A percentile compares a stretch with the other conserved stretches of the same genome.
These are phyloP conservation scores for Pyrgilauda ruficollis DNA, from an alignment of 2,113 vertebrate genomes.

Conservation along the genomic window DNA sequence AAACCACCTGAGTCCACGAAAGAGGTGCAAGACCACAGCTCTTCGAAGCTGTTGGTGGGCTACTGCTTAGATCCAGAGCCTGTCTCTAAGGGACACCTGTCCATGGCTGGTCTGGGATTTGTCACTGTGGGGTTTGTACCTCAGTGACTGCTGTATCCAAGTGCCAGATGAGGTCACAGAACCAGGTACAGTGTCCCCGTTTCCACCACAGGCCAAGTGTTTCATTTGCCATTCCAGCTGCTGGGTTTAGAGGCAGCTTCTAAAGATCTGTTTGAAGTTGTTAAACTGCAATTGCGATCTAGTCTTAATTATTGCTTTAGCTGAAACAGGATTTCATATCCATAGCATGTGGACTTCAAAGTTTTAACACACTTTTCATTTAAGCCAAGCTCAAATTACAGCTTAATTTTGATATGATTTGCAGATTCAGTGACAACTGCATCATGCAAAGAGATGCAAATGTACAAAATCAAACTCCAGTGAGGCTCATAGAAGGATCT, in stretches of 20 bases:
- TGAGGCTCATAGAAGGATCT: neutral
- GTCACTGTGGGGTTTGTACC: neutral
- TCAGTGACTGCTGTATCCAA: neutral
- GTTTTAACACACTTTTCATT: neutral
- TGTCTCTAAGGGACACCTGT: neutral
- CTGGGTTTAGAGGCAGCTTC: neutral
- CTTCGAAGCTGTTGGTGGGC: neutral
- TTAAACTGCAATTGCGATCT: neutral
- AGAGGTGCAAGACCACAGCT: neutral
- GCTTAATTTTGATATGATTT: conserved; percentile 30
- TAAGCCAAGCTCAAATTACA: conserved; percentile 3
- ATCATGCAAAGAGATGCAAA: neutral
- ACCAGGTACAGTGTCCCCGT: neutral
- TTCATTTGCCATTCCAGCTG: neutral
- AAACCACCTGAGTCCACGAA: neutral
- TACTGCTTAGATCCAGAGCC: neutral
- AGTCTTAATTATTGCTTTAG: neutral
- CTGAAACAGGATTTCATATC: neutral
- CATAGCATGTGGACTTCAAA: neutral
- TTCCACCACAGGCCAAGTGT: neutral
- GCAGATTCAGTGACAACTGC: neutral
- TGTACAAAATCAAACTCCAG: neutral
- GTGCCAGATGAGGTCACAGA: neutral
- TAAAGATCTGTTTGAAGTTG: neutral
- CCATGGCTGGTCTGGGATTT: neutral